Conservation (phyloP, 2,113 vertebrate genomes). For the Dolichallabes microphthalmus region DNA sequence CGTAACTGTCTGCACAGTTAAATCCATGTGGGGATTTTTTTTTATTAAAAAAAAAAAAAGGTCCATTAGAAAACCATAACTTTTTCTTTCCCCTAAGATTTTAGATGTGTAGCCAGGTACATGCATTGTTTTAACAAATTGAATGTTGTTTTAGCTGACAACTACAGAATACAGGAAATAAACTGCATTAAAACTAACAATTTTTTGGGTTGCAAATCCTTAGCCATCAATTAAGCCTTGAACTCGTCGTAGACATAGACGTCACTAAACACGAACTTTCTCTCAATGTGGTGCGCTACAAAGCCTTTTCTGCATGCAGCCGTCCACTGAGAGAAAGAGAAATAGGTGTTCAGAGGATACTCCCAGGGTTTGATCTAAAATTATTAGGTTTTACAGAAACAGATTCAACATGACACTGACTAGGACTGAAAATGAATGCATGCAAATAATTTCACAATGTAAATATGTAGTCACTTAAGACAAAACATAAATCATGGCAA, state of each 20-base stretch:
- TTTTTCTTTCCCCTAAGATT: not conserved
- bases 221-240: no score
- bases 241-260: no score
- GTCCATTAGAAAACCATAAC: not conserved
- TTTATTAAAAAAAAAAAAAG: not conserved
- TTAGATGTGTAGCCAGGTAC: not conserved
- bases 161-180: not conserved
- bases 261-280: no score
- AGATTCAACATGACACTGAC: not conserved
- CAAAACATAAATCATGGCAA: not conserved
- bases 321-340: not conserved
- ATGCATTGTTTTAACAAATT: not conserved
- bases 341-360: not conserved
- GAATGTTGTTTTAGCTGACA: not conserved
- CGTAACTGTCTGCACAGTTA: no score
- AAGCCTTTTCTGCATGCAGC: not conserved
- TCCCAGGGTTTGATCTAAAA: not conserved
- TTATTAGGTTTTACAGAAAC: not conserved
- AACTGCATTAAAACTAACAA: not conserved
- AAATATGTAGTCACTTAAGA: not conserved
- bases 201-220: no score
- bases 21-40: not conserved
- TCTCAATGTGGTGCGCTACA: no score
- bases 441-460: not conserved
- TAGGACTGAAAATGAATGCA: not conserved